phyloP scores from a whole-genome alignment of 2,888 invertebrate genomes.

The Leptinotarsa juncta region DNA sequence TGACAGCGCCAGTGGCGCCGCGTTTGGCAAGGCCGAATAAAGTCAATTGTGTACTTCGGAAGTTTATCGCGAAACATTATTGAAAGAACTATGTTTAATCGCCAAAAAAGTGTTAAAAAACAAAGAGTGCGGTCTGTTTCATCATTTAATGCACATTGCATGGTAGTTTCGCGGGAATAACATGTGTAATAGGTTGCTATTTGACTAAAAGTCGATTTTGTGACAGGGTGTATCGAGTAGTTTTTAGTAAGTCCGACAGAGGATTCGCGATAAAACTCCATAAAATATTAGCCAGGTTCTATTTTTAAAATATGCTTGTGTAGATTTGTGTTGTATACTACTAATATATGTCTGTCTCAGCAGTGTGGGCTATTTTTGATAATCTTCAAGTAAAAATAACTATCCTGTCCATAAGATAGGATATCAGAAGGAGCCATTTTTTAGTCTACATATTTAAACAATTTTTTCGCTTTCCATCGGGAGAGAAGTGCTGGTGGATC shows the following conservation, averaged over 20 bases:
- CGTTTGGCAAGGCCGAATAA: conserved; percentile 43
- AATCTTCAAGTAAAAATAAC: conserved; percentile 65
- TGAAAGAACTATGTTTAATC: conserved; percentile 36
- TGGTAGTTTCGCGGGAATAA: conserved; percentile 25
- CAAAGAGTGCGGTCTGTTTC: conserved; percentile 33
- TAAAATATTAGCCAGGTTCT: conserved; percentile 63
- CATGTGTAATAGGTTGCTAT: conserved; percentile 37
- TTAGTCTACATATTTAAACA: conserved; percentile 48
- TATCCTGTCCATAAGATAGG: conserved; percentile 60
- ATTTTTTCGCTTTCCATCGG: conserved; percentile 32
- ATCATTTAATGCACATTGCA: conserved; percentile 14
- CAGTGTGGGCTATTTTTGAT: conserved; percentile 64
- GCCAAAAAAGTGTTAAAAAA: conserved; percentile 29
- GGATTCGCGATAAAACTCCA: conserved; percentile 58
- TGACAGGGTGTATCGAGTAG: conserved; percentile 66
- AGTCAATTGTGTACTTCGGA: conserved; percentile 45
- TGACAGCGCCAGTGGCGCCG: conserved; percentile 55
- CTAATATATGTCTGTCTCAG: conserved; percentile 63
- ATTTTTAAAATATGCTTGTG: conserved; percentile 62
- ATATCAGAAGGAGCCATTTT: conserved; percentile 64
- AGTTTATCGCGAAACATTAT: conserved; percentile 37
- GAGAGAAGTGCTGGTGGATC: conserved; percentile 40
- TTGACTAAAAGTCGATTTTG: conserved; percentile 59
- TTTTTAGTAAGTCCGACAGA: conserved; percentile 65
- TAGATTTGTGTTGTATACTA: conserved; percentile 63